Evolutionary conservation across 2,797 vertebrate species (phyloP).

Genomic region (Erpetoichthys calabaricus): DNA sequence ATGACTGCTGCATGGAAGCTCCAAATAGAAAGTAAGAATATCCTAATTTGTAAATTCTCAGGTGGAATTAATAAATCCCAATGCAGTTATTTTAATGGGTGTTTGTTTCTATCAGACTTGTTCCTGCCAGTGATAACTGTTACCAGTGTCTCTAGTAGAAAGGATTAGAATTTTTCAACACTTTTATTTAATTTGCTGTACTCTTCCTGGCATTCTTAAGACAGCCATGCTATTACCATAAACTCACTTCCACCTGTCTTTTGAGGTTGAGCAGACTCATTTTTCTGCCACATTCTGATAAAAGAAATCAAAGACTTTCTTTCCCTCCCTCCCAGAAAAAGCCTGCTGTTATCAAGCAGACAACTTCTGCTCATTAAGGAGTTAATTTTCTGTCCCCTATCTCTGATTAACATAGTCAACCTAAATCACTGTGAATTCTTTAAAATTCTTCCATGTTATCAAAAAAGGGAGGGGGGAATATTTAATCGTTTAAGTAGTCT

Average conservation of each 20-base stretch:
- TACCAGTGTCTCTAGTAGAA: too few relatives aligned
- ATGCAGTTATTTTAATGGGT: too few relatives aligned
- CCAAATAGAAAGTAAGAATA: too few relatives aligned
- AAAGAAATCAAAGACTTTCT: conserved; percentile 6
- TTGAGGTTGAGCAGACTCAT: conserved; percentile 1
- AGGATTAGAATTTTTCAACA: too few relatives aligned
- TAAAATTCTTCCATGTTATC: conserved; percentile 54
- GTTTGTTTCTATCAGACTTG: too few relatives aligned
- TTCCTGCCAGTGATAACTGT: too few relatives aligned
- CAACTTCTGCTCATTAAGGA: conserved; percentile 55
- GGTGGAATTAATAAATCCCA: too few relatives aligned
- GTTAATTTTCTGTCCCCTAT: conserved; percentile 55
- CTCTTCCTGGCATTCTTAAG: conserved; percentile 13
- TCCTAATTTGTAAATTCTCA: too few relatives aligned
- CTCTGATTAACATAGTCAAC: conserved; percentile 47
- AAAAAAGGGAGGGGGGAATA: conserved; percentile 43
- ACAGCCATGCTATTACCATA: neutral
- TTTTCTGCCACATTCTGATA: neutral
- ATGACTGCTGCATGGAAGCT: too few relatives aligned
- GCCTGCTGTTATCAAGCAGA: conserved; percentile 43
- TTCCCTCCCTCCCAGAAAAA: conserved; percentile 4
- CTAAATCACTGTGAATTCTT: conserved; percentile 64
- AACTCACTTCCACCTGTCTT: conserved; percentile 1
- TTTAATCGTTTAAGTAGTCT: conserved; percentile 65
- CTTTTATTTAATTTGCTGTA: conserved; percentile 14